Conservation (phyloP, 2,888 invertebrate genomes). For the Microctonus hyperodae region DNA sequence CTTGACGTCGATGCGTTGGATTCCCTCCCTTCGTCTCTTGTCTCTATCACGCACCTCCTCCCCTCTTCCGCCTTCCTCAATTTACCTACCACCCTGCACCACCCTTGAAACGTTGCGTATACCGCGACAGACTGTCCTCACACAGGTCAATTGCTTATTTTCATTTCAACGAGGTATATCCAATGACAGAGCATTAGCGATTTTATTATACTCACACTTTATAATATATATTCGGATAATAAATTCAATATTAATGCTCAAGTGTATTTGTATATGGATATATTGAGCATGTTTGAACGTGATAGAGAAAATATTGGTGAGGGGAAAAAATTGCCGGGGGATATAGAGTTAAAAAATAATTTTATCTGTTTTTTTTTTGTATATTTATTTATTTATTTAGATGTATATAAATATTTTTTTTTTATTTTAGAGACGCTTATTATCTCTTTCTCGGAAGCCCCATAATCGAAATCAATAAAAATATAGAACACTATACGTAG, state of each 20-base stretch:
- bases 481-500: conserved; percentile 41
- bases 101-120: conserved; percentile 20
- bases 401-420: not conserved
- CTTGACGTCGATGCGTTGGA: conserved; percentile 41
- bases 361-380: not conserved
- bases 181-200: conserved; percentile 25
- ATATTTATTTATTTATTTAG: not conserved
- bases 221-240: not conserved
- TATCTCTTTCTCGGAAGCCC: conserved; percentile 24
- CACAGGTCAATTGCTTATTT: conserved; percentile 60
- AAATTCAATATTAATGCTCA: no score
- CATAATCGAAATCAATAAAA: conserved; percentile 60
- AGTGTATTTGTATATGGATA: no score
- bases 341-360: no score
- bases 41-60: not conserved
- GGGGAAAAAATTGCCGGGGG: no score
- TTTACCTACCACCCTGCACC: not conserved
- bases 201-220: not conserved
- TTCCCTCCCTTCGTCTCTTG: not conserved
- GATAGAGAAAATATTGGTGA: no score
- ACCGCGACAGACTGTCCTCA: conserved; percentile 38
- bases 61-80: not conserved
- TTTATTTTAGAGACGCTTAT: conserved; percentile 13
- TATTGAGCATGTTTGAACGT: no score
- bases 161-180: conserved; percentile 47